phyloP scores from a whole-genome alignment of 1,140 invertebrate genomes.

The Trialeurodes vaporariorum region DNA sequence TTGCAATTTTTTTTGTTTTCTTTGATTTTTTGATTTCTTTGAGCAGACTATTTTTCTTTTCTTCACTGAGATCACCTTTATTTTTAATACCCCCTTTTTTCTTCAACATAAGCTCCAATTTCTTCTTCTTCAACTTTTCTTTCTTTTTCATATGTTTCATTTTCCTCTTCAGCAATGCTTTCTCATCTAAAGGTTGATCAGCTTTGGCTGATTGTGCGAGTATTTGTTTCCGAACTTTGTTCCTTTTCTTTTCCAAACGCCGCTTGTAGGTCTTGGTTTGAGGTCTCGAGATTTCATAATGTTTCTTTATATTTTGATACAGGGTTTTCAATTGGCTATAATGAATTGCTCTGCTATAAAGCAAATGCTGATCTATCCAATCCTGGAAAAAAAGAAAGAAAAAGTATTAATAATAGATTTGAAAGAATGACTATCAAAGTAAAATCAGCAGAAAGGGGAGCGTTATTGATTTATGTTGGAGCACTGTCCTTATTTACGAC shows the following conservation, averaged over 20 bases:
- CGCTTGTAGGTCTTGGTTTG: neutral
- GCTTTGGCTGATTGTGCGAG: neutral
- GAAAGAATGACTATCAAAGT: too few species aligned
- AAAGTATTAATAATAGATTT: too few species aligned
- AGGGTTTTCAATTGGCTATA: neutral
- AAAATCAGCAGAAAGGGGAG: too few species aligned
- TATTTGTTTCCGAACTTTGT: neutral
- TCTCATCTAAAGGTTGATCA: neutral
- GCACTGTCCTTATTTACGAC: too few species aligned
- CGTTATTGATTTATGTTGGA: too few species aligned
- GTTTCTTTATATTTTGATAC: neutral
- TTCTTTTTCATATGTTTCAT: neutral
- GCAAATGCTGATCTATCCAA: neutral
- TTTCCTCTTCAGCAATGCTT: neutral
- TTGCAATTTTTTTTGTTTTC: neutral
- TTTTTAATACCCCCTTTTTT: neutral
- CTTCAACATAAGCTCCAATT: neutral
- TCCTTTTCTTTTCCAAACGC: neutral
- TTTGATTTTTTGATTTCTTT: neutral
- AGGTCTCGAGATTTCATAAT: neutral
- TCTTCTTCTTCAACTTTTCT: neutral
- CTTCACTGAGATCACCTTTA: neutral
- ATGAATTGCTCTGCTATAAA: neutral
- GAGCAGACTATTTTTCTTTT: neutral
- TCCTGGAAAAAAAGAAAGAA: too few species aligned